phyloP scores from a whole-genome alignment of 2,888 invertebrate genomes.

The Cheilosia scutellata region DNA sequence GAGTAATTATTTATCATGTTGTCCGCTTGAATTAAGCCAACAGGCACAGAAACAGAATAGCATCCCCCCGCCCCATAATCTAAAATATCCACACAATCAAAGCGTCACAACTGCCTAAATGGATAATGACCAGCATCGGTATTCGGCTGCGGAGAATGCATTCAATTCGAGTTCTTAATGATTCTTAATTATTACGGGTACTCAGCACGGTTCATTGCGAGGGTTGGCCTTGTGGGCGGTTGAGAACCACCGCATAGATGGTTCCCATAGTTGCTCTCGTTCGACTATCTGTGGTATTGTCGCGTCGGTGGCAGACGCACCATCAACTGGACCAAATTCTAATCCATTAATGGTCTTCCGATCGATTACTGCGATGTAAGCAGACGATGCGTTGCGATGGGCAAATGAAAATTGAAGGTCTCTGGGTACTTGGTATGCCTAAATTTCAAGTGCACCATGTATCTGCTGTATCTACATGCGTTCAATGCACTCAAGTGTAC shows the following conservation, averaged over 20 bases:
- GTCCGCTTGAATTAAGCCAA: constrained; percentile 50
- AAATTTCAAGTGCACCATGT: constrained; percentile 61
- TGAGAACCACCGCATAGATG: constrained; percentile 36
- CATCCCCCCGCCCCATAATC: not conserved
- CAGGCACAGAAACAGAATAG: not conserved
- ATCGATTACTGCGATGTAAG: constrained; percentile 54
- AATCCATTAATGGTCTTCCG: constrained; percentile 71
- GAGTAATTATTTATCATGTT: constrained; percentile 71
- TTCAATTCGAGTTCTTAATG: constrained; percentile 63
- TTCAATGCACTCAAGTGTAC: constrained; percentile 55
- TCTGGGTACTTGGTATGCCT: constrained; percentile 47
- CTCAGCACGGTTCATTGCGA: constrained; percentile 40
- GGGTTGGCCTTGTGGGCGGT: constrained; percentile 13
- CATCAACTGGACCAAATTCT: constrained; percentile 65
- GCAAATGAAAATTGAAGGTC: constrained; percentile 17
- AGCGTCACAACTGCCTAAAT: constrained; percentile 54
- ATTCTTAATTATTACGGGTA: constrained; percentile 73
- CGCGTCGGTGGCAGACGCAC: not conserved
- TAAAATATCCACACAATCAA: constrained; percentile 62
- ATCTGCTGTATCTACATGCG: constrained; percentile 6
- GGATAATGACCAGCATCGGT: constrained; percentile 52
- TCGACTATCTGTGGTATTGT: not conserved
- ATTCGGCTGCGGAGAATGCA: constrained; percentile 20
- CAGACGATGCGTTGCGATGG: constrained; percentile 9
- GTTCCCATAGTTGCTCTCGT: constrained; percentile 13